Base-by-base conservation (phyloP, 1,140 invertebrate species). In the Micrasema longulum region DNA sequence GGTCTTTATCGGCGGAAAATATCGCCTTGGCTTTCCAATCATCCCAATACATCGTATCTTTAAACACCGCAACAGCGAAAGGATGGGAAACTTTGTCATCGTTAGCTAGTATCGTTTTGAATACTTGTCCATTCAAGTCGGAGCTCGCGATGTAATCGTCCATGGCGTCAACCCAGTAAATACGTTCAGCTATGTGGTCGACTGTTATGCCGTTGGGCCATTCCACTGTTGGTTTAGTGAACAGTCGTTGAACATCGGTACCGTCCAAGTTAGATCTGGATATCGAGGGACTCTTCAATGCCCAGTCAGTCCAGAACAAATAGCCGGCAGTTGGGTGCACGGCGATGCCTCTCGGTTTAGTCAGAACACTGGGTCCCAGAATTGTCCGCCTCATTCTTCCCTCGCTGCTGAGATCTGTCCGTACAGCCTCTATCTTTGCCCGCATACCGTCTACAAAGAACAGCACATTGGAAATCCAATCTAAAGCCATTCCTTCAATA, bases 251-350 rank as follows among this genome's bases (percentile, higher is more conserved):
- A 1, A 92, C 86, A 73, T 95, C 87, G 0, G 82, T 87, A 0
- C 97, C 97, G 81, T 98, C 95, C 69, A 97, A 87, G 78, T 93
- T 92, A 1, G 95, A 91, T 50, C 95, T 81, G 35, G 93, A 94
- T 14, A 98, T 92, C 0, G 91, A 90, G 0, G 94, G 91, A 72
- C 89, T 88, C 35, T 83, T 86, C 11, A 86, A 87, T 14, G 95
- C 92, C 96, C 96, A 98, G 81, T 98, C 96, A 0, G 95, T 96
- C 94, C 95, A 96, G 78, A 95, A 97, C 77, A 97, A 85, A 76
- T 91, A 94, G 12, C 95, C 95, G 66, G 89, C 88, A 73, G 87
- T 86, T 0, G 96, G 95, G 86, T 98, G 94, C 0, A 97, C 88
- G 0, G 93, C 94, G 57, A 98, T 94, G 6, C 95, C 95, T 76